Evolutionary conservation across 64 coral and sea anemone species (phyloP), one percentile per base, ranked within the genome.

Genomic region (Porites lutea): DNA sequence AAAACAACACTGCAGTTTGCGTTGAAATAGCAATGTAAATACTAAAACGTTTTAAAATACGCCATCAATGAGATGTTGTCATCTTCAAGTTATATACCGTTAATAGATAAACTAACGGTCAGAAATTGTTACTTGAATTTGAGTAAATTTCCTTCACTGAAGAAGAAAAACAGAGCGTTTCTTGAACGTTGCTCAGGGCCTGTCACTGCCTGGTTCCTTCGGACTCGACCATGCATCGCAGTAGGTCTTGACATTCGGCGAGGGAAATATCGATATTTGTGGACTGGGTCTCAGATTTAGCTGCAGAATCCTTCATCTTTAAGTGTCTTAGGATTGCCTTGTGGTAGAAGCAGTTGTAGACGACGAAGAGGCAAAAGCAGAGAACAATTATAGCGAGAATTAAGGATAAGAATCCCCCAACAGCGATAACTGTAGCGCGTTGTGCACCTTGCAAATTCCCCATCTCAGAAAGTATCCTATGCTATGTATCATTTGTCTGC

Each of bases 311-410:
- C 49, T n/a, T 58, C 51, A 51, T 78, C 19, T 58, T 23, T 3
- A 20, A 53, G n/a, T 55, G 48, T 57, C 57, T 58, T 57, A 22
- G 20, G 19, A 50, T 20, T 16, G 6, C 27, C 52, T 8, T 78
- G 3, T 20, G 21, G 52, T 58, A 78, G 19, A 54, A 78, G 52
- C 18, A 78, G 52, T 78, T 78, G 52, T 78, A 78, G 6, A 78
- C n/a, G n/a, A 52, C 57, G 49, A 78, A 78, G 16, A 78, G 75
- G 75, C 75, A 78, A n/a, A 78, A 78, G 50, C 75, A 78, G 27
- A n/a, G 13, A 9, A n/a, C 9, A 78, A 78, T 54, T 14, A 78
- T 78, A 16, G 50, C 16, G 50, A 78, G 9, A 21, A 78, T 78
- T 21, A 78, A 54, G 52, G 75, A 78, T 11, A 54, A 78, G 22